Percentiles rank a stretch among this genome's conserved stretches.
Conservation (phyloP, 2,113 vertebrate species). For the Ceuthmochares aereus region DNA sequence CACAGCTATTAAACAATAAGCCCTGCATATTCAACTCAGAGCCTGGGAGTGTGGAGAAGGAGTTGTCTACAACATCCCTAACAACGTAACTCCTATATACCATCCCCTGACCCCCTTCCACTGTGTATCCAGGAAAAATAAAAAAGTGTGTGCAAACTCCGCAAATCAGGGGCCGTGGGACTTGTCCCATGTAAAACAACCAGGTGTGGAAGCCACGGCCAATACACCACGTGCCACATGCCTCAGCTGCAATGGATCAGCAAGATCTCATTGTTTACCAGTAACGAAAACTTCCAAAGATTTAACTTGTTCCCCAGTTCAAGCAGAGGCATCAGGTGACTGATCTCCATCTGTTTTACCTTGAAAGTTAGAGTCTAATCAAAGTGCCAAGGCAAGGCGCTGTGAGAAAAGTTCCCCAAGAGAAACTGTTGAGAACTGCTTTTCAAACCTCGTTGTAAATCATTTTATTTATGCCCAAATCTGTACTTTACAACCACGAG, state of each 20-base stretch:
- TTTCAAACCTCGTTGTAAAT: constrained; percentile 53
- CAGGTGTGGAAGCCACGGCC: not conserved
- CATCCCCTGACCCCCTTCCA: not conserved
- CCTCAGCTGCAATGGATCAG: not conserved
- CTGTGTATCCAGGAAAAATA: not conserved
- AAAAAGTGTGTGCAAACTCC: constrained; percentile 56
- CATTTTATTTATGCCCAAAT: constrained; percentile 64
- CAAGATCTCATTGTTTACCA: not conserved
- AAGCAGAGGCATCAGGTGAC: not conserved
- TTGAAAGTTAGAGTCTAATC: constrained; percentile 6
- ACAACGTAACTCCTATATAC: not conserved
- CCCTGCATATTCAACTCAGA: not conserved
- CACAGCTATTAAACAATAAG: not conserved
- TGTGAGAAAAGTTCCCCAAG: constrained; percentile 28
- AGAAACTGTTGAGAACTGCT: constrained; percentile 67
- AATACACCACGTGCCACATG: not conserved
- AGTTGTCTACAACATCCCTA: not conserved
- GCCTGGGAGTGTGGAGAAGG: not conserved
- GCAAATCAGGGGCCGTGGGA: constrained; percentile 30
- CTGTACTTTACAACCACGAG: constrained; percentile 75
- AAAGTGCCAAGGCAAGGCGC: constrained; percentile 29
- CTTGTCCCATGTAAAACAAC: not conserved
- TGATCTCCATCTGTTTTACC: not conserved
- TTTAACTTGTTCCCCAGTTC: not conserved
- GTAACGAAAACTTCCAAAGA: not conserved